Evolutionary conservation across 1,140 invertebrate species (phyloP).

Genomic region (Meloidogyne chitwoodi): DNA sequence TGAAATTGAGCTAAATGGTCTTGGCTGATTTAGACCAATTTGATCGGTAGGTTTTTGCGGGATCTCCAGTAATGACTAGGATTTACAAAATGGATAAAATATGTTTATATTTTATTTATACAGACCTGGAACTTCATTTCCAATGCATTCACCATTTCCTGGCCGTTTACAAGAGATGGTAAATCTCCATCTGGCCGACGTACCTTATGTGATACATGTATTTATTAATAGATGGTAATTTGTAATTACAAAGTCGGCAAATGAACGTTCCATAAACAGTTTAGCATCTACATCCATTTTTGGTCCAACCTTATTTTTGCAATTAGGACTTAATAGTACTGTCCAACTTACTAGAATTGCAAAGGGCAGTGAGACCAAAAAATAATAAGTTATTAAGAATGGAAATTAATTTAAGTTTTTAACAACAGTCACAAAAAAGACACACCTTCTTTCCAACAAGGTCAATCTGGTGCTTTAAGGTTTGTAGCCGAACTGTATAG

Average conservation of each 20-base stretch:
- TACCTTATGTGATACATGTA: slow-evolving; percentile 4
- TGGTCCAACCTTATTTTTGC: slow-evolving; percentile 38
- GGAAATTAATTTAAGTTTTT: too few relatives aligned
- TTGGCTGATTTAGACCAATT: slow-evolving; percentile 49
- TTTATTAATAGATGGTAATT: neutral
- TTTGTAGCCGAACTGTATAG: slow-evolving; percentile 45
- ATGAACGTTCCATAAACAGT: slow-evolving; percentile 57
- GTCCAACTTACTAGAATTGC: slow-evolving; percentile 43
- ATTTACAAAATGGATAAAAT: neutral
- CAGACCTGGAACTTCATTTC: slow-evolving; percentile 60
- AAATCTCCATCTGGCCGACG: slow-evolving; percentile 49
- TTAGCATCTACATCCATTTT: slow-evolving; percentile 59
- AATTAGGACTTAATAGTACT: neutral
- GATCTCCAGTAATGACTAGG: slow-evolving; percentile 53
- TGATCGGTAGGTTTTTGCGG: slow-evolving; percentile 58
- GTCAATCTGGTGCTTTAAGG: slow-evolving; percentile 52
- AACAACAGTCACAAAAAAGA: neutral
- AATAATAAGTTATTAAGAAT: neutral
- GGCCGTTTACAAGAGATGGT: slow-evolving; percentile 42
- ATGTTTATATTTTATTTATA: neutral
- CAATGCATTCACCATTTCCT: slow-evolving; percentile 54
- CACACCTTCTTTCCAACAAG: slow-evolving; percentile 49
- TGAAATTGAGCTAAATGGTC: slow-evolving; percentile 24
- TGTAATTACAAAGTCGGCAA: slow-evolving; percentile 49
- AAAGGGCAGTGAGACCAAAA: slow-evolving; percentile 54